Base-by-base conservation (phyloP, 1,140 invertebrate species). In the Pinna nobilis region DNA sequence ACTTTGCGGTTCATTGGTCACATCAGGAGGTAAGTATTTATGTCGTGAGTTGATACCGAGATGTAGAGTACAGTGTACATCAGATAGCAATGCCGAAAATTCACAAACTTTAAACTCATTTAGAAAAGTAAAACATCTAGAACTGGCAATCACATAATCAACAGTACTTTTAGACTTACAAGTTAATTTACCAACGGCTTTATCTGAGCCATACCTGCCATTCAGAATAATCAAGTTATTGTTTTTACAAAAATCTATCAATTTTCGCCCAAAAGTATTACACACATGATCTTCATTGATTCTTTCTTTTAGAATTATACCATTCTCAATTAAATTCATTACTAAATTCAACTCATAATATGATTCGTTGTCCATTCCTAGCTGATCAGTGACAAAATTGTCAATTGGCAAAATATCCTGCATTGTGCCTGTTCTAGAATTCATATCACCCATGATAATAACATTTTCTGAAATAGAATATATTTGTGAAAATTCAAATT, bases 161-260 rank as follows among this genome's bases (percentile, higher is more conserved):
- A 65, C 41, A 3, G 23, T 41, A 33, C 44, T 50, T 6, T 23
- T 32, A n/a, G 4, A 20, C 25, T 37, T 64, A 49, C 61, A 41
- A 6, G 61, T 64, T 15, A 64, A 35, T 3, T 30, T 25, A 47
- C 41, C 61, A 28, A 49, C 18, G 6, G 20, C 39, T 23, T 64
- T 64, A 30, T 64, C 61, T 25, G 6, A 1, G 20, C 63, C 63
- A 6, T 50, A 7, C 23, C 63, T 23, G 3, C 63, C 44, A 33
- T 65, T 65, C 3, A 49, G 13, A 49, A 49, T 65, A 33, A 30
- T 32, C 2, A 65, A 5, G 18, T 33, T 23, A 50, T 65, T 65
- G 33, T 65, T 65, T 50, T 65, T 49, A 35, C 63, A 65, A 50
- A 65, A 50, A 30, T 65, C 41, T 32, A 65, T 13, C n/a, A 65